phyloP scores from a whole-genome alignment of 2,797 vertebrate species.

The Danio albolineatus region DNA sequence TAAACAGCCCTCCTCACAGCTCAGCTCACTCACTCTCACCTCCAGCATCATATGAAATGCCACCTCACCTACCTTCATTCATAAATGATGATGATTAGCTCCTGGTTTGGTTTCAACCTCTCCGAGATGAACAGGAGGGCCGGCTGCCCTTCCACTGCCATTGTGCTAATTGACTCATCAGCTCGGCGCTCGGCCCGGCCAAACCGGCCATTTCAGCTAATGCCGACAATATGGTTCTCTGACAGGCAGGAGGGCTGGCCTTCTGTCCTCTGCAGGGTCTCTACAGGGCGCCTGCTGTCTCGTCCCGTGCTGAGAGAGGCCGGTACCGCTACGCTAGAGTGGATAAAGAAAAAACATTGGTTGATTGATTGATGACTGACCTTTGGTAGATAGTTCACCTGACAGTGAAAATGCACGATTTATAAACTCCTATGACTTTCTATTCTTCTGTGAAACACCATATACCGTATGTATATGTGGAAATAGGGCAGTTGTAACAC shows the following conservation, averaged over 20 bases:
- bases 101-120: slow-evolving; percentile 34
- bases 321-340: not conserved
- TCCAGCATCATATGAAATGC: slow-evolving; percentile 27
- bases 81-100: slow-evolving; percentile 46
- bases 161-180: slow-evolving; percentile 60
- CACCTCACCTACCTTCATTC: slow-evolving; percentile 35
- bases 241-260: slow-evolving; percentile 40
- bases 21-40: slow-evolving; percentile 42
- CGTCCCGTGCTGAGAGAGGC: slow-evolving; percentile 15
- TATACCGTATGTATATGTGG: not conserved
- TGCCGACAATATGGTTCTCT: slow-evolving; percentile 48
- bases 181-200: slow-evolving; percentile 43
- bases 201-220: slow-evolving; percentile 35
- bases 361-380: slow-evolving; percentile 27
- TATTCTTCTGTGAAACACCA: not conserved
- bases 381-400: not conserved
- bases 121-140: slow-evolving; percentile 43
- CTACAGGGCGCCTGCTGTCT: slow-evolving; percentile 17
- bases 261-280: slow-evolving; percentile 50
- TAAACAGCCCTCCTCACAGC: slow-evolving; percentile 33
- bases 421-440: not conserved
- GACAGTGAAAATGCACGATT: not conserved
- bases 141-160: slow-evolving; percentile 49
- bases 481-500: too few relatives aligned
- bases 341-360: not conserved